These are phyloP conservation scores for Echinarachnius parma DNA, from an alignment of 53 echinoderm and acorn worm species.

Conservation along the genomic window DNA sequence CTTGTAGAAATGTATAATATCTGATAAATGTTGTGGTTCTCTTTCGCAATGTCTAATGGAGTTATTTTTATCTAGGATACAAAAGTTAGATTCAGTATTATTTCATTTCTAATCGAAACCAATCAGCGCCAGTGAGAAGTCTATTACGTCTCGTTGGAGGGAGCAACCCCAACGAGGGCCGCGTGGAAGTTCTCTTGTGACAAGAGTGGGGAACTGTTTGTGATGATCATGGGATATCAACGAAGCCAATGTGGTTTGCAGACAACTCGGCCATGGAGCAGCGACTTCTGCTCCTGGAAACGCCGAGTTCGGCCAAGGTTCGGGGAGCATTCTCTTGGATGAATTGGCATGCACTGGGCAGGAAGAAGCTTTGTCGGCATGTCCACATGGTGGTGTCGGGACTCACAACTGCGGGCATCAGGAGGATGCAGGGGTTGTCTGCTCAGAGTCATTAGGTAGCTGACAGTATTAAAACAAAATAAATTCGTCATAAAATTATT, in stretches of 20 bases:
- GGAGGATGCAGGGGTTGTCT: neutral
- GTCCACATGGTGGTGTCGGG: neutral
- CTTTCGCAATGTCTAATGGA: no score
- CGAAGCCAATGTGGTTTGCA: no score
- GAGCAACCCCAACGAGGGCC: conserved; percentile 13
- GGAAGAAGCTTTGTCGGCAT: neutral
- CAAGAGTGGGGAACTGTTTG: neutral
- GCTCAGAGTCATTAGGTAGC: neutral
- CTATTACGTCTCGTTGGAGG: conserved; percentile 44
- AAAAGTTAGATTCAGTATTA: no score
- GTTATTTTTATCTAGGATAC: no score
- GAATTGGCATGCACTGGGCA: neutral
- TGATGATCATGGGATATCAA: no score
- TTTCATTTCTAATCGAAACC: no score
- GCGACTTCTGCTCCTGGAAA: neutral
- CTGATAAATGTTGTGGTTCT: no score
- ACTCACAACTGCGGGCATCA: neutral
- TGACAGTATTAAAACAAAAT: neutral
- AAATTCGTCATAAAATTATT: no score
- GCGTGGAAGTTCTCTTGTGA: neutral
- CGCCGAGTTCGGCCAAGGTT: neutral
- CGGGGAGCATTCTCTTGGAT: neutral
- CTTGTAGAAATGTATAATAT: no score
- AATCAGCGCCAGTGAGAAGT: no score
- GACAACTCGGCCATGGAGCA: no score